Base-by-base conservation (phyloP, 2,888 invertebrate genomes). In the Xylota sylvarum region DNA sequence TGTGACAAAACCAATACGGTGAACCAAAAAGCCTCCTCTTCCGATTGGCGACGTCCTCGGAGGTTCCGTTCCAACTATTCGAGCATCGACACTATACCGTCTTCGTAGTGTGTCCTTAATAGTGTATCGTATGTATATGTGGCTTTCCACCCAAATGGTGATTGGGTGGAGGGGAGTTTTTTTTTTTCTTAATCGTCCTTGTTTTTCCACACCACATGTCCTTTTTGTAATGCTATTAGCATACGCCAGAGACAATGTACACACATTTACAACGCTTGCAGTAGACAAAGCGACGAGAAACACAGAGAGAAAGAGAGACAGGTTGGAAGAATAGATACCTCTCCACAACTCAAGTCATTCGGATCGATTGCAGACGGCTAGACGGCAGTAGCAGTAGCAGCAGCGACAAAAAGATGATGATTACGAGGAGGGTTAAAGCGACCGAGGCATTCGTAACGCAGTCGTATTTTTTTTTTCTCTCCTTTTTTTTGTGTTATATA, bases 321-420 rank as follows among this genome's bases (percentile, higher is more conserved):
- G 58, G 52, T 74, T 52, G 37, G 10, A 76, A 67, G 40, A 70
- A 74, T 46, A 55, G 50, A 70, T 65, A 60, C 62, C 58, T 60
- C 64, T 69, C 17, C 46, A 35, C 52, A 37, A 43, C 65, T 70
- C 48, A 76, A 27, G 55, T 65, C 69, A 79, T 60, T 83, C 64
- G 79, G 84, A 88, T 88, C 88, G 88, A 88, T 88, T 85, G 88
- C 88, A 88, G 88, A 88, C 88, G 88, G 88, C 87, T 87, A 88
- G 88, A 88, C 88, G 72, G 67, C 87, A 77, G 46, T 30, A 46
- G 52, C 30, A 73, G 23, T 43, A 60, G 67, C 50, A 65, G 77
- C 17, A 65, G 74, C 50, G 58, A 70, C 84, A 70, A 80, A 74
- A 80, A 74, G 70, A 76, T 65, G 74, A 80, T 76, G 58, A 85